A percentile compares a stretch with the other conserved stretches of the same genome.
phyloP scores from a whole-genome alignment of 1,140 invertebrate species.

The Chironomus tepperi region DNA sequence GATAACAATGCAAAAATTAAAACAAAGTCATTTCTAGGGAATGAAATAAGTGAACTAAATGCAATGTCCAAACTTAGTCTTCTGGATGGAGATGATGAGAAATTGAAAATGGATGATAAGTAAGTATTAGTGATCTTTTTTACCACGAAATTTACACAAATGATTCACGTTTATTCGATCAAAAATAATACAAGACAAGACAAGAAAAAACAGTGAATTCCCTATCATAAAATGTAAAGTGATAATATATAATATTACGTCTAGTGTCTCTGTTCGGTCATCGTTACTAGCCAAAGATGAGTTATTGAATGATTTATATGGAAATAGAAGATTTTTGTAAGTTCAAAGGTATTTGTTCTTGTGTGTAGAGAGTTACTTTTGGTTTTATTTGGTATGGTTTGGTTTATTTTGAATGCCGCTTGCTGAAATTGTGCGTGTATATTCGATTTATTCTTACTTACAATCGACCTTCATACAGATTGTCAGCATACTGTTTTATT shows the following conservation, averaged over 20 bases:
- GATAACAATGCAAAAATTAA: background rate
- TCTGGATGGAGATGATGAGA: background rate
- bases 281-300: background rate
- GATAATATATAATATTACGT: background rate
- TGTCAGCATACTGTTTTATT: background rate
- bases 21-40: background rate
- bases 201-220: too few relatives aligned
- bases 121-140: background rate
- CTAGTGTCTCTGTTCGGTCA: background rate
- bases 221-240: background rate
- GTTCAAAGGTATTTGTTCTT: background rate
- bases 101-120: constrained; percentile 6
- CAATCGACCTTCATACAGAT: background rate
- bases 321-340: background rate
- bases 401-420: background rate
- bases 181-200: background rate
- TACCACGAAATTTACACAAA: too few relatives aligned
- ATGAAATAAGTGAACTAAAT: background rate
- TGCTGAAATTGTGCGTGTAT: background rate
- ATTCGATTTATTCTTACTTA: background rate
- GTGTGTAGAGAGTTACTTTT: background rate
- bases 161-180: too few relatives aligned
- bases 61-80: constrained; percentile 9
- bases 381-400: background rate
- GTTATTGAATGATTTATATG: background rate